Evolutionary conservation across 2,113 vertebrate genomes (phyloP).

Genomic region (Thymallus thymallus): DNA sequence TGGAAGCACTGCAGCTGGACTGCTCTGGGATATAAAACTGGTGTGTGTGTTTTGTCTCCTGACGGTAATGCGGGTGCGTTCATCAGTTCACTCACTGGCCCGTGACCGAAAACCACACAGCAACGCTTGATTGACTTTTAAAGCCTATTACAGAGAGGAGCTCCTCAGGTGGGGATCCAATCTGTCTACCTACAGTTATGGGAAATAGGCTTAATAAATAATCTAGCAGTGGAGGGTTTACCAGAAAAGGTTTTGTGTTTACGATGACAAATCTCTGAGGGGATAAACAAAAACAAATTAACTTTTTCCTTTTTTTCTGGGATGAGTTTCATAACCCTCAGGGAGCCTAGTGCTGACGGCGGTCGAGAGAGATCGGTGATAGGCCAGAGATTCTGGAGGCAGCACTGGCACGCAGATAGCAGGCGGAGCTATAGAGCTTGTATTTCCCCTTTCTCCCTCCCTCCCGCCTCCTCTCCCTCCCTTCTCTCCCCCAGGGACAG

Average conservation of each 20-base stretch:
- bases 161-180: neutral
- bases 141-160: neutral
- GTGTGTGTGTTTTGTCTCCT: no score
- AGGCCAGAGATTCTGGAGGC: neutral
- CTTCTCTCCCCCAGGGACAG: no score
- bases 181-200: neutral
- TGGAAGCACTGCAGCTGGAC: no score
- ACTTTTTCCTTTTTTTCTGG: no score
- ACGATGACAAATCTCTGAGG: neutral
- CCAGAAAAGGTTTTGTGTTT: constrained; percentile 4
- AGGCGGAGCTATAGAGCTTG: constrained; percentile 30
- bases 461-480: no score
- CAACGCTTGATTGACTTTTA: no score
- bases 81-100: neutral
- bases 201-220: neutral
- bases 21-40: neutral
- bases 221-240: constrained; percentile 11
- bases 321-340: constrained; percentile 16
- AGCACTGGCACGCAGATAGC: constrained; percentile 26
- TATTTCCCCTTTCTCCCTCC: neutral
- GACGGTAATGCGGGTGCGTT: neutral
- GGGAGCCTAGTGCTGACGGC: neutral
- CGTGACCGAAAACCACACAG: neutral
- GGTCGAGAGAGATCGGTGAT: constrained; percentile 6
- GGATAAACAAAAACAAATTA: neutral